Evolutionary conservation across 2,888 invertebrate species (phyloP).

Genomic region (Papilio gigon): DNA sequence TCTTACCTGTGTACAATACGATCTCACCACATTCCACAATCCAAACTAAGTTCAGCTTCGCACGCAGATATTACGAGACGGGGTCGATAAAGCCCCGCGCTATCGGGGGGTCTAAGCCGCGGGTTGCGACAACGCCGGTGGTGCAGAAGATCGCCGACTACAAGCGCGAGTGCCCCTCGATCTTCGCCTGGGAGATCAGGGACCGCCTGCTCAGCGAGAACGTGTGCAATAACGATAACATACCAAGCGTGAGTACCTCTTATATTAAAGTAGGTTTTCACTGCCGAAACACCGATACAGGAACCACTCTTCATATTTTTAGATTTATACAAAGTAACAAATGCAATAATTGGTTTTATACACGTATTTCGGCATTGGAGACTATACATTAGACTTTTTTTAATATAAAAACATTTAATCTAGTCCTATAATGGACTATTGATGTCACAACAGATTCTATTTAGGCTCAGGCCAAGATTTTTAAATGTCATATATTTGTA

Average conservation of each 20-base stretch:
- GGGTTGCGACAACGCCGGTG: conserved; percentile 96
- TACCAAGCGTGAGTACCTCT: conserved; percentile 94
- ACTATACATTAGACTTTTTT: no score
- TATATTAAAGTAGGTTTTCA: background rate
- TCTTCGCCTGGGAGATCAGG: conserved; percentile 99
- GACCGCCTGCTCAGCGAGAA: conserved; percentile 96
- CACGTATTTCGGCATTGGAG: no score
- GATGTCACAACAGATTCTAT: no score
- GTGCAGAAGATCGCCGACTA: conserved; percentile 98
- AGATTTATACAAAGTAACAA: background rate
- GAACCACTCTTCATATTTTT: background rate
- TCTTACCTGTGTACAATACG: conserved; percentile 45
- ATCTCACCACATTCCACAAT: conserved; percentile 62
- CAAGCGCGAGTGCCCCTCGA: conserved; percentile 98
- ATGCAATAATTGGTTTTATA: no score
- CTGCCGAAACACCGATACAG: background rate
- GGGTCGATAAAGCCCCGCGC: conserved; percentile 98
- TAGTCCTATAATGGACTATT: no score
- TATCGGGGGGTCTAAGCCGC: conserved; percentile 97
- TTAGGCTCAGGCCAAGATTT: no score
- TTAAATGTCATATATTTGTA: no score
- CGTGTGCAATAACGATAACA: conserved; percentile 98
- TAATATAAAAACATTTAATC: no score
- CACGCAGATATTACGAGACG: conserved; percentile 96
- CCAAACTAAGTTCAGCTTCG: conserved; percentile 77